Percentiles rank a stretch among this genome's conserved stretches.
Conservation (phyloP, 2,888 invertebrate species). For the Euproctis similis region DNA sequence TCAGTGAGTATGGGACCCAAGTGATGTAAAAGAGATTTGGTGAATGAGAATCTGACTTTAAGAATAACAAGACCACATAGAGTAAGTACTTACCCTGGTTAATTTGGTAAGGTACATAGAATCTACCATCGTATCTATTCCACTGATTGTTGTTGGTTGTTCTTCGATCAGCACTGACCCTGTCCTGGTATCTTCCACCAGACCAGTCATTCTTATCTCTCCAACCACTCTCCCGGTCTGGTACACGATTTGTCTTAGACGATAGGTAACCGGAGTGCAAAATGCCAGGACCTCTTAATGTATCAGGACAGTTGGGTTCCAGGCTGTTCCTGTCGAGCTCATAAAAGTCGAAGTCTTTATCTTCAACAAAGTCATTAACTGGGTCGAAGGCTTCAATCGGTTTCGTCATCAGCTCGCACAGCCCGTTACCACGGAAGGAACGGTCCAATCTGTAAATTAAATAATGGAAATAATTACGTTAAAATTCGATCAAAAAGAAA, state of each 20-base stretch:
- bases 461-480: no score
- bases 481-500: no score
- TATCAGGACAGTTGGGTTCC: slow-evolving; percentile 75
- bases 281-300: slow-evolving; percentile 51
- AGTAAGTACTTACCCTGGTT: slow-evolving; percentile 50
- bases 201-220: slow-evolving; percentile 46
- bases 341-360: slow-evolving; percentile 86
- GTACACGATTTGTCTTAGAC: slow-evolving; percentile 45
- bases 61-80: no score
- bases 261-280: slow-evolving; percentile 64
- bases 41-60: no score
- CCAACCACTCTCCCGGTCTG: slow-evolving; percentile 20
- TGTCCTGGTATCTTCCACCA: slow-evolving; percentile 24
- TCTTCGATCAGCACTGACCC: slow-evolving; percentile 34
- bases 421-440: slow-evolving; percentile 81
- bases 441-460: slow-evolving; percentile 78
- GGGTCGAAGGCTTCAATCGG: slow-evolving; percentile 82
- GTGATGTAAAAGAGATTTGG: no score
- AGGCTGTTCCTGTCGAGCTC: slow-evolving; percentile 83
- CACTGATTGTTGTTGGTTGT: slow-evolving; percentile 30
- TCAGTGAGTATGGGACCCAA: no score
- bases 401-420: slow-evolving; percentile 84
- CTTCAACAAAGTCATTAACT: slow-evolving; percentile 76
- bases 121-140: slow-evolving; percentile 48
- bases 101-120: slow-evolving; percentile 76